These are phyloP conservation scores for Drosophila barbarae DNA, from an alignment of 2,888 invertebrate species.

Conservation along the genomic window DNA sequence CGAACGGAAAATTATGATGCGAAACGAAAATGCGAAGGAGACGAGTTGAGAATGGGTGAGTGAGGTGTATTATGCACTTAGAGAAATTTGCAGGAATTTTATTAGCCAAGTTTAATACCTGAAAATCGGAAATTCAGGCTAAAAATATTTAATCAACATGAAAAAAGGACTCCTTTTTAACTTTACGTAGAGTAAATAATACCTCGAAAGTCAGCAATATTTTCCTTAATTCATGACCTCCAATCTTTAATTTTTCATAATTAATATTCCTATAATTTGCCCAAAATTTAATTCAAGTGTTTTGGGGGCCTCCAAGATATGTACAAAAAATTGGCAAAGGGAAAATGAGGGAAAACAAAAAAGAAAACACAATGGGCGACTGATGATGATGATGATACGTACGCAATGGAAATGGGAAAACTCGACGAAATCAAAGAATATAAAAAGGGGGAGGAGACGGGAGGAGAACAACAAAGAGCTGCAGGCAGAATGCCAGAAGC, in stretches of 20 bases:
- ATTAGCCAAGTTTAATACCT: background rate
- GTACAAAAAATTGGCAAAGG: constrained; percentile 50
- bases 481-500: constrained; percentile 44
- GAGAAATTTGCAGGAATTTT: background rate
- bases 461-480: constrained; percentile 42
- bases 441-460: constrained; percentile 42
- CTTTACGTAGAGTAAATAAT: no score
- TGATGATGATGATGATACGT: constrained; percentile 64
- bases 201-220: no score
- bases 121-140: background rate
- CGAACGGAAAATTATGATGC: constrained; percentile 68
- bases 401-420: constrained; percentile 54
- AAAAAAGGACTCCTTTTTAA: no score
- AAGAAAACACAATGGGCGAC: constrained; percentile 46
- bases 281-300: background rate
- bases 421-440: constrained; percentile 59
- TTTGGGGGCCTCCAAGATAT: constrained; percentile 8
- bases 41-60: constrained; percentile 58
- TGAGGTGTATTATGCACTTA: constrained; percentile 26
- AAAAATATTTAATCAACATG: no score
- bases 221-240: no score
- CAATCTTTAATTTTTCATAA: background rate
- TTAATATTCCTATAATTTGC: background rate
- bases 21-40: constrained; percentile 66
- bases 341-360: constrained; percentile 23